Conservation (phyloP, 2,113 vertebrate genomes). For the Saimiri boliviensis region DNA sequence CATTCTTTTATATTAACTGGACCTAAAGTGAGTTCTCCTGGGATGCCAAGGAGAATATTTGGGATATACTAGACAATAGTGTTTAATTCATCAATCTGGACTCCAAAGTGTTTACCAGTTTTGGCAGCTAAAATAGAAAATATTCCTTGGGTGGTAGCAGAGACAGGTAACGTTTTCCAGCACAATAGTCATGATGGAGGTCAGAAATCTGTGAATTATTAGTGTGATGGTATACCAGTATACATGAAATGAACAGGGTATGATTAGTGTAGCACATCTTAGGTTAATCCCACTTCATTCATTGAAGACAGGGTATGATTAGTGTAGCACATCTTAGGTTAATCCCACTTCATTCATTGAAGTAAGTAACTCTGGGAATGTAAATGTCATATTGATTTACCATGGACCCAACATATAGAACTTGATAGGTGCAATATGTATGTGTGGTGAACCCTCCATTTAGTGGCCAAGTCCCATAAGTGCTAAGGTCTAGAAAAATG, state of each 20-base stretch:
- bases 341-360: background rate
- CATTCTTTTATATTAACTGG: background rate
- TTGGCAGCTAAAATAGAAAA: slow-evolving; percentile 31
- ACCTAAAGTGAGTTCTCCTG: background rate
- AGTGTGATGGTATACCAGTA: background rate
- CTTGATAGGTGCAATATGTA: background rate
- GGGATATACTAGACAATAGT: background rate
- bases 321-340: background rate
- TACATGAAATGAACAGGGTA: background rate
- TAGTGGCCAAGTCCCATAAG: background rate
- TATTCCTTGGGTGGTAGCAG: background rate
- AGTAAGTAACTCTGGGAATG: background rate
- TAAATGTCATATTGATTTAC: background rate
- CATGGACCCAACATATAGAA: background rate
- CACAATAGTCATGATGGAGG: background rate
- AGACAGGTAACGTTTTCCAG: background rate
- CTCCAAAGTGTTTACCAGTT: background rate
- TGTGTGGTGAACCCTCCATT: background rate
- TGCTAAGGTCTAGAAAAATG: slow-evolving; percentile 5
- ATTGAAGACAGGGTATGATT: background rate
- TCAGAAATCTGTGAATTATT: background rate
- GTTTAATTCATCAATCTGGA: background rate
- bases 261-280: background rate
- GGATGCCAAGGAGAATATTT: background rate
- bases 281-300: background rate